Conservation (phyloP, 2,797 vertebrate species). For the Cynopterus sphinx region DNA sequence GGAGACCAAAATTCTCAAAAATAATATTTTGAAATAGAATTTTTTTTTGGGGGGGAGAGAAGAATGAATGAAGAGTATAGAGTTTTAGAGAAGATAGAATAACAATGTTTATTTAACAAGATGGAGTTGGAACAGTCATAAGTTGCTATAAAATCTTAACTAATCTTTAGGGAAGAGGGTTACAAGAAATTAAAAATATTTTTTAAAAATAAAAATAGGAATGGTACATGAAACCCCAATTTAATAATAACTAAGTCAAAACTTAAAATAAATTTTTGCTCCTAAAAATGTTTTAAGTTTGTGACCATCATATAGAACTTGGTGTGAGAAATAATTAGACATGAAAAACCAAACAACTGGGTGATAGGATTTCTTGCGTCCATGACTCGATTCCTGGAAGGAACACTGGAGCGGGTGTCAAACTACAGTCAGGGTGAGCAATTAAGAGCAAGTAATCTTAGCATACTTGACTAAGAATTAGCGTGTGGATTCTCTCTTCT, state of each 20-base stretch:
- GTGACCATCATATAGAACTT: not conserved
- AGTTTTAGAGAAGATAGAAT: not conserved
- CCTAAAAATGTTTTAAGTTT: not conserved
- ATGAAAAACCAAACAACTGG: not conserved
- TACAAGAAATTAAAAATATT: not conserved
- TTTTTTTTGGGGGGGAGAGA: not conserved
- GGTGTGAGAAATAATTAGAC: not conserved
- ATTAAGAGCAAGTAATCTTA: not conserved
- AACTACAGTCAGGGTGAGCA: not conserved
- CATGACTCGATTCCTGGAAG: slow-evolving; percentile 35
- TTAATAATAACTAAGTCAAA: not conserved
- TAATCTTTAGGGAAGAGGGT: not conserved
- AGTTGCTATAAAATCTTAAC: not conserved
- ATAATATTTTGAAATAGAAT: not conserved
- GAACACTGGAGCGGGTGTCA: not conserved
- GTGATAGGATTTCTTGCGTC: not conserved
- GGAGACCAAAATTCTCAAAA: not conserved
- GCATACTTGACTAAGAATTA: not conserved
- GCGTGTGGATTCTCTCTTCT: not conserved
- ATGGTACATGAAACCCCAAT: not conserved
- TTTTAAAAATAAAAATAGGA: not conserved
- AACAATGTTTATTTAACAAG: not conserved
- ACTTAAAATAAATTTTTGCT: not conserved
- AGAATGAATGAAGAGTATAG: not conserved
- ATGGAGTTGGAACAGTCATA: not conserved